A percentile compares a stretch with the other conserved stretches of the same genome.
These are phyloP conservation scores for Girardinus metallicus DNA, from an alignment of 2,797 vertebrate species.

Conservation along the genomic window DNA sequence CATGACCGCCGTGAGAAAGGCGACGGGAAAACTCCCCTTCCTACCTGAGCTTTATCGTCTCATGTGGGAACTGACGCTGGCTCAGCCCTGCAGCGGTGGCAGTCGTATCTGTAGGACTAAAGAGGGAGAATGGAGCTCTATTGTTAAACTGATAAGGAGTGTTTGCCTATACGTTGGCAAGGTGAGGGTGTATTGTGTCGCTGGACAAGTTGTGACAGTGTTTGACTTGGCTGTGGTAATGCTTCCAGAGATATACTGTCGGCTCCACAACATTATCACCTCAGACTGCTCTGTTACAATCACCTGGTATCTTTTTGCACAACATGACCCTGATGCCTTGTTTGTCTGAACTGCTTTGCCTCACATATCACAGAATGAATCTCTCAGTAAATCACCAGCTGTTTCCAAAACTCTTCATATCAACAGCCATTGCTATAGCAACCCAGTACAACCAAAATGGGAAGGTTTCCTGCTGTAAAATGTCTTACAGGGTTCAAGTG, in stretches of 20 bases:
- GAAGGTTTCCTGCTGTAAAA: background rate
- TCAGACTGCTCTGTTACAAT: background rate
- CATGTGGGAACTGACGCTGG: background rate
- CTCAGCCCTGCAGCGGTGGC: conserved; percentile 32
- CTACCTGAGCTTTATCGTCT: conserved; percentile 9
- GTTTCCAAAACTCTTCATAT: background rate
- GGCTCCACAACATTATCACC: conserved; percentile 1
- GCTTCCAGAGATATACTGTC: conserved; percentile 27
- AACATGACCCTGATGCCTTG: background rate
- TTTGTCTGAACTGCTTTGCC: background rate
- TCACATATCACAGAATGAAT: background rate
- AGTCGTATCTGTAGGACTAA: background rate
- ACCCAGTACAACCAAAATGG: background rate
- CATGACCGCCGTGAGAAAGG: conserved; percentile 53
- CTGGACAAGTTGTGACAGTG: conserved; percentile 1
- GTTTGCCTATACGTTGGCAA: conserved; percentile 29
- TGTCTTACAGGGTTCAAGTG: background rate
- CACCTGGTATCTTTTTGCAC: background rate
- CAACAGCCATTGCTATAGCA: background rate
- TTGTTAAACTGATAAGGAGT: conserved; percentile 43
- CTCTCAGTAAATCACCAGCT: background rate
- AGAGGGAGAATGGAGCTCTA: conserved; percentile 11
- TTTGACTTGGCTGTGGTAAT: conserved; percentile 10
- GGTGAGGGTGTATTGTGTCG: background rate
- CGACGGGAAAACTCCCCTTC: conserved; percentile 31